Evolutionary conservation across 2,797 vertebrate genomes (phyloP), one percentile per base, ranked within the genome.

Genomic region (Hephaestus fuliginosus): DNA sequence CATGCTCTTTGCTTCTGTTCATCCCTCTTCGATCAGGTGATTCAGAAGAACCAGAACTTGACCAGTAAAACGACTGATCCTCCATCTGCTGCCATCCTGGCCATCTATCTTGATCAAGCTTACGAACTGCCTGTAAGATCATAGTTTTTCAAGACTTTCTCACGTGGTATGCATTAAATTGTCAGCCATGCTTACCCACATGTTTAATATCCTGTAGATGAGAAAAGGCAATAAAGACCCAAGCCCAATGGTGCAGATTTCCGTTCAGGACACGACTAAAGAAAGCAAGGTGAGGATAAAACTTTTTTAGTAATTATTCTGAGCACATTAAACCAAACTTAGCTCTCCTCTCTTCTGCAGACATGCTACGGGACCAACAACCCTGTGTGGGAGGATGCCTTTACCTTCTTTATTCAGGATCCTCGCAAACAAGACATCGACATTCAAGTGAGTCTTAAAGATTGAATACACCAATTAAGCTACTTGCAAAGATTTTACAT

Each of bases 391-490:
- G 97, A 97, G 58, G 97, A 97, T 2, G 97, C 97, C 3, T 98
- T 98, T 85, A 97, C 96, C 17, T 98, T 98, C 91, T 99, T 98
- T 87, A 96, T 99, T 75, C 97, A 97, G 64, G 96, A 98, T 90
- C 97, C 97, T 43, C 84, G 56, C 33, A 95, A 93, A 81, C 96
- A 97, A 88, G 97, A 98, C 56, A 94, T 99, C 0, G 96, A 98
- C 61, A 95, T 98, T 64, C 97, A 98, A 93, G 97, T 97, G 84
- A 87, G 74, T 71, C 20, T 55, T 11, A 65, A 46, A 52, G 36
- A 51, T 4, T 10, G 1, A 74, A 61, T 7, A 41, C 18, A 1
- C 5, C 18, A 52, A 17, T 58, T 28, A 43, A 52, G 8, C 10
- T 39, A 44, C 15, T 39, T 60, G 52, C 13, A 67, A 52, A 44